Base-by-base conservation (phyloP, 2,888 invertebrate genomes). In the Leptarthrus brevirostris region DNA sequence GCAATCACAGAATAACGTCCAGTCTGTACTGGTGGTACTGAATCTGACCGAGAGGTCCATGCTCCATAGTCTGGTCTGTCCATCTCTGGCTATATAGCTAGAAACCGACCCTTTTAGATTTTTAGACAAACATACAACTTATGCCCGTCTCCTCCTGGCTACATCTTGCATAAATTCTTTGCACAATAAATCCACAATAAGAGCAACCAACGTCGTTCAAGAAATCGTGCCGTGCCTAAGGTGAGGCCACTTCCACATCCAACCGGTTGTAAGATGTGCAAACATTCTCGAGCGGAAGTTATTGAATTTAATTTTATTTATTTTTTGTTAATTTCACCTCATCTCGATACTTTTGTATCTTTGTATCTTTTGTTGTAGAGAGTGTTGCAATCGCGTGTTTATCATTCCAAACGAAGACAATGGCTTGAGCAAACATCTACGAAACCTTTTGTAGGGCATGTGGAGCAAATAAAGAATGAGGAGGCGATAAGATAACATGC, bases 261-360 rank as follows among this genome's bases (percentile, higher is more conserved):
- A 69, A 52, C 69, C 49, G 52, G 52, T 69, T 34, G 52, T 22
- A 36, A 69, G 52, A 34, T 69, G 49, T 44, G 18, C 52, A 69
- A 30, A 52, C 16, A 36, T 34, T 52, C 52, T n/a, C 52, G 69
- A 52, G 34, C 69, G 69, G 69, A 69, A 69, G 69, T 69, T 69
- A 69, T 69, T 69, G 69, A 69, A 49, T 69, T 49, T 18, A 8
- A 6, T 18, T 2, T 53, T 53, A 14, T 53, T 26, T 54, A 54
- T 54, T 26, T n/a, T 18, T 54, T 24, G 24, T 14, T 24, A 16
- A 16, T 24, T 54, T 30, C 26, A 8, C 49, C 40, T 40, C 12
- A 40, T 40, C 40, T 40, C 20, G 16, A 49, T 49, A 12, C 47
- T 16, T 54, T 24, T 12, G 54, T 26, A 26, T 12, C n/a, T 26